phyloP scores from a whole-genome alignment of 2,113 vertebrate species.

The Catagonus wagneri region DNA sequence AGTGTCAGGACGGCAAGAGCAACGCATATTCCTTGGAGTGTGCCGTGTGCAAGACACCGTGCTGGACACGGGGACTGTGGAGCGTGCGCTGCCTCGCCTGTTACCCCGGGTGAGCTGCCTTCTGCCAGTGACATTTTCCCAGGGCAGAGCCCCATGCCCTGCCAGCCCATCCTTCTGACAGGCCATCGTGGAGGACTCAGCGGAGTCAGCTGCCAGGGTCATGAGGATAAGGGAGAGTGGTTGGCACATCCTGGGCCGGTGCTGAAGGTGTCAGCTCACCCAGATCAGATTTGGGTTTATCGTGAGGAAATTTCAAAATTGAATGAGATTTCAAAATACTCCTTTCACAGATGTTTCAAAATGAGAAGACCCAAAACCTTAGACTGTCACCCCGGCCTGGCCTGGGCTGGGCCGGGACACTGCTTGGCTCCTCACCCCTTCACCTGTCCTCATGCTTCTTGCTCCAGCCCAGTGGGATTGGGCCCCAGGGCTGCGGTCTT shows the following conservation, averaged over 20 bases:
- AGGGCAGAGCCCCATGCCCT: not conserved
- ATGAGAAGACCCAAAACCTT: conserved; percentile 9
- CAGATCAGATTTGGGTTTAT: conserved; percentile 66
- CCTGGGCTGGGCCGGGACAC: not conserved
- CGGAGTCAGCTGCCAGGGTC: not conserved
- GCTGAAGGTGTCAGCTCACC: conserved; percentile 57
- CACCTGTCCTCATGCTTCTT: not conserved
- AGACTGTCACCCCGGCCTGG: not conserved
- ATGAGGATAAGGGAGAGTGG: not conserved
- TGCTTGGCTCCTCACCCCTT: not conserved
- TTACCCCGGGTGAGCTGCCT: not conserved
- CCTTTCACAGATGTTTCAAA: conserved; percentile 75
- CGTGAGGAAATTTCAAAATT: conserved; percentile 69
- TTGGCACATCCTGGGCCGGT: conserved; percentile 24
- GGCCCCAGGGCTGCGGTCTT: not conserved
- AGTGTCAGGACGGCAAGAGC: not conserved
- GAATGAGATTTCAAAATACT: conserved; percentile 68
- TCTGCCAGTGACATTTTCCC: not conserved
- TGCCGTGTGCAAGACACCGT: not conserved
- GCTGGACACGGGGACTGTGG: not conserved
- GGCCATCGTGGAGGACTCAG: not conserved
- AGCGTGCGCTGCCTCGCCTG: not conserved
- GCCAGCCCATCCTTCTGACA: not conserved
- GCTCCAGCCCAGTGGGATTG: conserved; percentile 28
- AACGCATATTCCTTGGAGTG: fast-evolving